A percentile compares a stretch with the other conserved stretches of the same genome.
Evolutionary conservation across 2,888 invertebrate genomes (phyloP).

Genomic region (Andrena minutula): DNA sequence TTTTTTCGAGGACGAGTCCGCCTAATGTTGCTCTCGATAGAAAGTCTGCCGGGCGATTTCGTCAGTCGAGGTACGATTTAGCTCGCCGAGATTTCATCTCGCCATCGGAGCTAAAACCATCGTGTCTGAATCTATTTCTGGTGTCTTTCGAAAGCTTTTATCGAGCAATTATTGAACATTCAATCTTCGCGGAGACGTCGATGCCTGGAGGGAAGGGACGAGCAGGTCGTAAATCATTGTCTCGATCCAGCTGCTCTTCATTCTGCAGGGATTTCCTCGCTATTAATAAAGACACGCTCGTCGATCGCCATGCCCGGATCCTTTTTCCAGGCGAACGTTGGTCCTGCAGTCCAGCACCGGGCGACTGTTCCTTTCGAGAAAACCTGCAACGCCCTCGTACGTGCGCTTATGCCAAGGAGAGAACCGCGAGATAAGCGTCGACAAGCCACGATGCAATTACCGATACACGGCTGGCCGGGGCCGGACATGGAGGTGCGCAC

Average conservation of each 20-base stretch:
- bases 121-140: background rate
- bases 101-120: background rate
- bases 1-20: slow-evolving; percentile 21
- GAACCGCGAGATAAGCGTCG: slow-evolving; percentile 77
- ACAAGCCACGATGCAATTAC: slow-evolving; percentile 80
- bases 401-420: slow-evolving; percentile 76
- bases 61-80: slow-evolving; percentile 8
- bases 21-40: slow-evolving; percentile 28
- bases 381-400: slow-evolving; percentile 71
- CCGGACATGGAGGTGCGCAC: slow-evolving; percentile 44
- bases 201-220: slow-evolving; percentile 49
- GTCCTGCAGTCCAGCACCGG: slow-evolving; percentile 48
- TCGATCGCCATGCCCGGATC: slow-evolving; percentile 48
- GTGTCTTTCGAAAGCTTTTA: background rate
- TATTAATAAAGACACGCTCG: slow-evolving; percentile 31
- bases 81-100: no score
- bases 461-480: slow-evolving; percentile 69
- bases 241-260: slow-evolving; percentile 53
- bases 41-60: slow-evolving; percentile 23
- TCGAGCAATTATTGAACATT: background rate
- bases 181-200: slow-evolving; percentile 26
- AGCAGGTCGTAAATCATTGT: slow-evolving; percentile 66
- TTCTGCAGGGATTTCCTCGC: slow-evolving; percentile 25
- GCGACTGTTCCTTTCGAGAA: slow-evolving; percentile 64
- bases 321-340: slow-evolving; percentile 56